These are phyloP conservation scores for Tachina lurida DNA, from an alignment of 2,888 invertebrate species.

Conservation along the genomic window DNA sequence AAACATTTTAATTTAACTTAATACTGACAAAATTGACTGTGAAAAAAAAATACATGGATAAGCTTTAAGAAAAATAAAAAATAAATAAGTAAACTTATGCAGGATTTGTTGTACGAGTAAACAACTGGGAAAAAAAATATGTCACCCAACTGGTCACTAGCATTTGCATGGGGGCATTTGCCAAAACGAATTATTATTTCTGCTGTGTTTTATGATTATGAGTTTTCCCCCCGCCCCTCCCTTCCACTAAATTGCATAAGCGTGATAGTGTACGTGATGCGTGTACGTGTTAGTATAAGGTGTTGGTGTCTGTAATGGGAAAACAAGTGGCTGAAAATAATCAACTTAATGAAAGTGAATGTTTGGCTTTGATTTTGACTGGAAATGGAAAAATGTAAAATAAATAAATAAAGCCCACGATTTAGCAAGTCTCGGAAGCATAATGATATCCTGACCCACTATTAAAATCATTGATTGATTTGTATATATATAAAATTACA, in stretches of 20 bases:
- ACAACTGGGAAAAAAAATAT: conserved; percentile 53
- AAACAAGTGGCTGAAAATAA: conserved; percentile 34
- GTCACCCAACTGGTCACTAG: conserved; percentile 47
- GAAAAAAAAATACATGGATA: background rate
- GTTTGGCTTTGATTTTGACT: conserved; percentile 31
- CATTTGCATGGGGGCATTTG: background rate
- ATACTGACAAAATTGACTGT: conserved; percentile 26
- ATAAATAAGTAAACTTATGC: background rate
- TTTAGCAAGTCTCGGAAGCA: conserved; percentile 17
- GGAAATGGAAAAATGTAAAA: background rate
- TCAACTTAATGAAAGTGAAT: conserved; percentile 17
- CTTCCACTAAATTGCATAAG: conserved; percentile 30
- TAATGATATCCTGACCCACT: conserved; percentile 60
- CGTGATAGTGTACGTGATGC: conserved; percentile 23
- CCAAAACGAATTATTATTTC: conserved; percentile 6
- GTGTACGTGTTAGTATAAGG: conserved; percentile 31
- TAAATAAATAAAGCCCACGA: background rate
- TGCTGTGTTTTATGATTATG: background rate
- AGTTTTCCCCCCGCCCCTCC: background rate
- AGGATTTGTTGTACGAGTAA: conserved; percentile 31
- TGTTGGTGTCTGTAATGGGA: conserved; percentile 16
- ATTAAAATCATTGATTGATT: background rate
- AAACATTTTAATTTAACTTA: conserved; percentile 40
- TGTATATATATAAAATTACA: background rate
- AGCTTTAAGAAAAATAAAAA: background rate